Evolutionary conservation across 37 sponge, comb jelly and placozoan genomes (phyloP).

Genomic region (Trichoplax adhaerens): DNA sequence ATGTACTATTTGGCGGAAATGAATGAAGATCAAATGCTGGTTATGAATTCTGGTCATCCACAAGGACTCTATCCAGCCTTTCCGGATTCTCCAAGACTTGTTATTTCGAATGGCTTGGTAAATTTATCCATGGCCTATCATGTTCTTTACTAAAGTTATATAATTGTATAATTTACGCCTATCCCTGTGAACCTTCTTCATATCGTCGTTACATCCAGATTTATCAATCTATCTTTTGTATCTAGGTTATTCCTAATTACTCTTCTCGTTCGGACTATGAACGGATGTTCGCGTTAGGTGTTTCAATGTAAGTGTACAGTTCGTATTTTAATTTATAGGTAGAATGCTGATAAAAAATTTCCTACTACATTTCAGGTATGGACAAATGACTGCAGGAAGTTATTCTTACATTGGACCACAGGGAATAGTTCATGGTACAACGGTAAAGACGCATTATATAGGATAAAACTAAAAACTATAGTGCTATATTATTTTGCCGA

Average conservation of each 20-base stretch:
- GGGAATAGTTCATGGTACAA: constrained; percentile 98
- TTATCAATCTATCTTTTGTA: background rate
- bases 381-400: constrained; percentile 99
- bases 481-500: too few species aligned
- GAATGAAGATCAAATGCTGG: constrained; percentile 86
- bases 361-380: constrained; percentile 32
- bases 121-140: background rate
- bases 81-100: constrained; percentile 61
- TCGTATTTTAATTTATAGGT: background rate
- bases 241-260: constrained; percentile 84
- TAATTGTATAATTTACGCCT: too few species aligned
- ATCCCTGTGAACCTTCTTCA: background rate
- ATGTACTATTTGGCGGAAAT: constrained; percentile 80
- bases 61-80: constrained; percentile 86
- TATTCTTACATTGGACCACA: constrained; percentile 99
- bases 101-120: constrained; percentile 94
- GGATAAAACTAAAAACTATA: too few species aligned
- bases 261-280: constrained; percentile 72
- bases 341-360: too few species aligned
- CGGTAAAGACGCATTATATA: constrained; percentile 20
- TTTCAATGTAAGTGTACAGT: constrained; percentile 39
- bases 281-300: constrained; percentile 88
- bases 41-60: constrained; percentile 96
- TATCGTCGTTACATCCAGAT: background rate
- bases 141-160: background rate